Evolutionary conservation across 2,113 vertebrate species (phyloP).

Genomic region (Odocoileus hemionus): DNA sequence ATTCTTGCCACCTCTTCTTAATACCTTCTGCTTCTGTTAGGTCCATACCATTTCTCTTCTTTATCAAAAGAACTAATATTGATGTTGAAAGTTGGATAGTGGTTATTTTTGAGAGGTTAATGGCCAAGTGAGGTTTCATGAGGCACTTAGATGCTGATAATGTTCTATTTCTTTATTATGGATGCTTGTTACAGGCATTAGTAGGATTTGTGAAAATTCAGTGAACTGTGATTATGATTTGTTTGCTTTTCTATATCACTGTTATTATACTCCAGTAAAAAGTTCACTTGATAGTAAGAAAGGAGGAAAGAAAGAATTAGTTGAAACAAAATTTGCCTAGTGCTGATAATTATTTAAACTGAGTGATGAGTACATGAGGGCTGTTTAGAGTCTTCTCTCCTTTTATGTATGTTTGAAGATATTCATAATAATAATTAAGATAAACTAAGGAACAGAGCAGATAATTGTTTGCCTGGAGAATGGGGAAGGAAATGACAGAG

Average conservation of each 20-base stretch:
- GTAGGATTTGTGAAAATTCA: neutral
- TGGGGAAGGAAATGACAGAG: neutral
- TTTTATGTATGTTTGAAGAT: neutral
- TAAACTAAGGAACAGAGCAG: neutral
- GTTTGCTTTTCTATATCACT: neutral
- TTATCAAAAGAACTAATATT: neutral
- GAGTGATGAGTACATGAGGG: neutral
- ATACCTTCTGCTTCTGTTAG: no score
- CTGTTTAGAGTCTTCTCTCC: neutral
- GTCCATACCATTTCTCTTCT: no score
- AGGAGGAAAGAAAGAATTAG: neutral
- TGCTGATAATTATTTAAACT: constrained; percentile 1
- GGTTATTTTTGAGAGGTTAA: neutral
- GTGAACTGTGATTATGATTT: neutral
- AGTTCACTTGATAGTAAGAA: neutral
- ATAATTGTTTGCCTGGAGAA: neutral
- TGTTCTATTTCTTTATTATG: neutral
- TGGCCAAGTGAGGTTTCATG: neutral
- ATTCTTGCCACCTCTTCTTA: no score
- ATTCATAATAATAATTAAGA: neutral
- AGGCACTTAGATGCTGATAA: neutral
- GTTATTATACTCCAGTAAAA: neutral
- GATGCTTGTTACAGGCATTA: neutral
- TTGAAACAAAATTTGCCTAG: neutral
- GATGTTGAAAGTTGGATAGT: neutral